Base-by-base conservation (phyloP, 2,888 invertebrate species). In the Mimumesa dahlbomi region DNA sequence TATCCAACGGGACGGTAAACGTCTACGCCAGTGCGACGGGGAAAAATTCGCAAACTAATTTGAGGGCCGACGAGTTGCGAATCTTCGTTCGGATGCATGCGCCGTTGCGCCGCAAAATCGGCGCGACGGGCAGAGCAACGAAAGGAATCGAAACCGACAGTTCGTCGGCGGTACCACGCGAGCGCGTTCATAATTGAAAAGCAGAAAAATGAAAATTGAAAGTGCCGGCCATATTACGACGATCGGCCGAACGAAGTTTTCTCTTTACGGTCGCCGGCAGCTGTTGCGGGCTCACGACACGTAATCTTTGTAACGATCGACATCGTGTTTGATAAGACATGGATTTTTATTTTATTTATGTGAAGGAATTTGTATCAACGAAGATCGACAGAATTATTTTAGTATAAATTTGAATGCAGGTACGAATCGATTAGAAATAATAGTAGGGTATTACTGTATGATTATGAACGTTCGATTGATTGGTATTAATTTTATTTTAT, bases 191-290 rank as follows among this genome's bases (percentile, higher is more conserved):
- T 58, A 69, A 58, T 59, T 58, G 57, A 66, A 66, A 66, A 66
- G 53, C 43, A 42, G n/a, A n/a, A n/a, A 69, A 69, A 66, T 42
- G 58, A 54, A 66, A 66, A 59, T 68, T 57, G 68, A 48, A 58
- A 66, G 66, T 43, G 42, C 13, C 46, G 18, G 21, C 16, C 29
- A 7, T 29, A 18, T 7, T 38, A 36, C 25, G 7, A 48, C 7
- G n/a, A n/a, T n/a, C n/a, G n/a, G n/a, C n/a, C n/a, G n/a, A n/a
- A n/a, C n/a, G n/a, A n/a, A n/a, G 54, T 43, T 61, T 62, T 53
- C 62, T 49, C 63, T 40, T 61, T 34, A 48, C 29, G 40, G 14
- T 46, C 31, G 46, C 59, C 65, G 62, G 5, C 22, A 13, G 9
- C 38, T n/a, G n/a, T n/a, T n/a, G n/a, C n/a, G n/a, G n/a, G 49